A percentile compares a stretch with the other conserved stretches of the same genome.
These are phyloP conservation scores for Tinea pellionella DNA, from an alignment of 2,888 invertebrate genomes.

Conservation along the genomic window DNA sequence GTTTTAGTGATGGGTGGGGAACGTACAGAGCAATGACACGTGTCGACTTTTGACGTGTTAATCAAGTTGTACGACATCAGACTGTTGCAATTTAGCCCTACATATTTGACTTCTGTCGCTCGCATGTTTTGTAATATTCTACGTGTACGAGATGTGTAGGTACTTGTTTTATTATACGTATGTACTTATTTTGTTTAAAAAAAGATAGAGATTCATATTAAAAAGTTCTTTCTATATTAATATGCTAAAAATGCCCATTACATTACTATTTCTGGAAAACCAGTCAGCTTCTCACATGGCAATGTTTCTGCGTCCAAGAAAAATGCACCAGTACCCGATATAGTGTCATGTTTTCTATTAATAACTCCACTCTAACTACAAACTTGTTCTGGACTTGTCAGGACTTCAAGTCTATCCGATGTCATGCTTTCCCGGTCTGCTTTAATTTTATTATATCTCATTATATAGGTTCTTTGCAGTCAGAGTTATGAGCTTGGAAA, in stretches of 20 bases:
- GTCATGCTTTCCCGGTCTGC: neutral
- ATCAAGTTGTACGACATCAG: neutral
- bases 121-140: neutral
- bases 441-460: no score
- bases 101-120: neutral
- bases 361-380: neutral
- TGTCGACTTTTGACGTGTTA: slow-evolving; percentile 10
- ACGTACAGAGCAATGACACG: slow-evolving; percentile 2
- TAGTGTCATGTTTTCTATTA: slow-evolving; percentile 8
- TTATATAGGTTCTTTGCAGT: no score
- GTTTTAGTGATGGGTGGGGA: neutral
- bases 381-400: neutral
- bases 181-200: no score
- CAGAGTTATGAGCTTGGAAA: no score
- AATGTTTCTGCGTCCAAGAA: neutral
- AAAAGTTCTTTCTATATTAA: neutral
- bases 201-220: no score
- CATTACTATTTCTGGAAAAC: neutral
- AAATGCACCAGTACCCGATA: slow-evolving; percentile 3
- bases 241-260: neutral
- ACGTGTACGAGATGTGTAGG: no score
- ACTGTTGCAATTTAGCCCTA: neutral
- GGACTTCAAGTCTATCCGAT: neutral
- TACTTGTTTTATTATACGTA: no score
- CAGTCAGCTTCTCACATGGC: neutral